Conservation (phyloP, 2,113 vertebrate genomes). For the Bujurquina vittata region DNA sequence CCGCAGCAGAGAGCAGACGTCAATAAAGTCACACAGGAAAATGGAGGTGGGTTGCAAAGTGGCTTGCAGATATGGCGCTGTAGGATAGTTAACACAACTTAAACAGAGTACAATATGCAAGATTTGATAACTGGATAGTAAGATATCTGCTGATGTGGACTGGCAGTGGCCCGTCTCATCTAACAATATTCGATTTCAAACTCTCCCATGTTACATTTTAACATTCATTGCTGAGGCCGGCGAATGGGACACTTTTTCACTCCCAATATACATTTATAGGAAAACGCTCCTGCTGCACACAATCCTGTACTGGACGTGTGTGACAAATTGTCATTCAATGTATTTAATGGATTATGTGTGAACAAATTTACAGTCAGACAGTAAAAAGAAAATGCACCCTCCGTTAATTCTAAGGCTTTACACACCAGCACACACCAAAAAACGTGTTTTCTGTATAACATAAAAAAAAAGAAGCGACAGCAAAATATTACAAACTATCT, state of each 20-base stretch:
- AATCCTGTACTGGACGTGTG: no score
- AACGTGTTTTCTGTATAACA: no score
- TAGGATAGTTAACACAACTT: background rate
- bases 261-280: no score
- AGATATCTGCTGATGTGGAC: background rate
- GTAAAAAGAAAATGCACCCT: no score
- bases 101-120: background rate
- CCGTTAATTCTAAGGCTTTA: no score
- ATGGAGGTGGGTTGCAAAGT: background rate
- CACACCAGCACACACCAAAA: no score
- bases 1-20: background rate
- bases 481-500: conserved; percentile 76
- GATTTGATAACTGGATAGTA: background rate
- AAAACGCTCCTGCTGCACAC: no score
- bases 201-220: background rate
- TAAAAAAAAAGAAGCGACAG: background rate
- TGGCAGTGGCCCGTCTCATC: background rate
- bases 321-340: no score
- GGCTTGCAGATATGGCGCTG: background rate
- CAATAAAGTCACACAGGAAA: background rate
- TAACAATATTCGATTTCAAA: background rate
- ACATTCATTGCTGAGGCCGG: background rate
- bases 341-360: no score
- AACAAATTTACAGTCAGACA: no score
- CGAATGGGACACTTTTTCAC: no score